Base-by-base conservation (phyloP, 2,113 vertebrate genomes). In the Phalacrocorax carbo region DNA sequence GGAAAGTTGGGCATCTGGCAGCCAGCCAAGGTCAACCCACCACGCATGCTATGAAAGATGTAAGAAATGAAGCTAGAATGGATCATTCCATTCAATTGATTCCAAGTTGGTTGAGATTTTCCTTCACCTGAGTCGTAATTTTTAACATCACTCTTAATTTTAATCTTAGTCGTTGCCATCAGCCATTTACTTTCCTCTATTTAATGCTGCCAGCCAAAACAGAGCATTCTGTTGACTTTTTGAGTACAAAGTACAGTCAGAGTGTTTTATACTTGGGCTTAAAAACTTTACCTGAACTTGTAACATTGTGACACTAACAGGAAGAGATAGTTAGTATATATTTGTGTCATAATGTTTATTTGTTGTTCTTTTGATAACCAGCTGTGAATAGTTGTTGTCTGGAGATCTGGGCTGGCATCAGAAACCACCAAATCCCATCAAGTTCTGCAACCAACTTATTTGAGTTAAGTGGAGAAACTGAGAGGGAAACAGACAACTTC, bases 331-430 rank as follows among this genome's bases (percentile, higher is more conserved):
- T 62, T 46, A 32, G 22, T 86, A 7, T 22, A 11, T 7, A 46
- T 25, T 40, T 80, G 40, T 70, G 46, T 51, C 32, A n/a, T 89
- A 36, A 46, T 42, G 58, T 66, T 76, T 44, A 8, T 76, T 77
- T 78, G 16, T 76, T 86, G 4, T 10, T 76, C 36, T 91, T 92
- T 66, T 88, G 23, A 48, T 76, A 30, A 66, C 68, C 86, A 98
- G 97, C 83, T 38, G 96, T 98, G 92, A 97, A 66, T 2, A 95
- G 95, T 52, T 60, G 29, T 29, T 27, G 95, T 40, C 77, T 98
- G 86, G 85, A 94, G 83, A 85, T 98, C 94, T 65, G 66, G 3
- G 90, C 95, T 13, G 97, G 90, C 26, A 49, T 97, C 77, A 85
- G 91, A 70, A 91, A 73, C 2, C 60, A 68, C 57, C 81, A 91